Base-by-base conservation (phyloP, 2,113 vertebrate species). In the Motacilla alba region DNA sequence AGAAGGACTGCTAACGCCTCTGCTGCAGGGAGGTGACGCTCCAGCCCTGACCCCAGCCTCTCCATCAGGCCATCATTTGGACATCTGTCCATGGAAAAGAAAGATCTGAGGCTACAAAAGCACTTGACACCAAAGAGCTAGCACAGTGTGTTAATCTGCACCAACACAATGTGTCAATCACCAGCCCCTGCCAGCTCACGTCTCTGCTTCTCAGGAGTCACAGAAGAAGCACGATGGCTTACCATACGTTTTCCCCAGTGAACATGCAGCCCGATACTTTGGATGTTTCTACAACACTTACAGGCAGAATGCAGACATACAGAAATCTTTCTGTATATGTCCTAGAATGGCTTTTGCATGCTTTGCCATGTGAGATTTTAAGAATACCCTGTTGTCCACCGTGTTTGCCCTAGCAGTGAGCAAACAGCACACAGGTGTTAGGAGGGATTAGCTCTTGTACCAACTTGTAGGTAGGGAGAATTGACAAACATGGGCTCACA, bases 401-500 rank as follows among this genome's bases (percentile, higher is more conserved):
- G n/a, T 33, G 21, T 39, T 20, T 23, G 20, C 37, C 28, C 33
- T 53, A 59, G 10, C 33, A 46, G n/a, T 39, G 39, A 58, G 63
- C 21, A 7, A 50, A 74, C 0, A 83, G 30, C 24, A 72, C 0
- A 0, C 27, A n/a, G 24, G 11, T 44, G 30, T 60, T 49, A 43
- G 50, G 35, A 77, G 12, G 37, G n/a, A 79, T 43, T 28, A 43
- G 28, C 46, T 39, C 41, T 31, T 1, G 1, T 10, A 66, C n/a
- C 63, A 53, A 5, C 17, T 6, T 35, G 37, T 2, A 69, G 50
- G n/a, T 5, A 44, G 28, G n/a, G 20, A 78, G 33, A 82, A 82
- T 6, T 0, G 0, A 55, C 31, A 28, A 6, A 77, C 8, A 18
- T 0, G 52, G 2, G 22, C 23, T 19, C 44, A 30, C 6, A 39